A percentile compares a stretch with the other conserved stretches of the same genome.
phyloP scores from a whole-genome alignment of 2,113 vertebrate species.

The Anser cygnoides region DNA sequence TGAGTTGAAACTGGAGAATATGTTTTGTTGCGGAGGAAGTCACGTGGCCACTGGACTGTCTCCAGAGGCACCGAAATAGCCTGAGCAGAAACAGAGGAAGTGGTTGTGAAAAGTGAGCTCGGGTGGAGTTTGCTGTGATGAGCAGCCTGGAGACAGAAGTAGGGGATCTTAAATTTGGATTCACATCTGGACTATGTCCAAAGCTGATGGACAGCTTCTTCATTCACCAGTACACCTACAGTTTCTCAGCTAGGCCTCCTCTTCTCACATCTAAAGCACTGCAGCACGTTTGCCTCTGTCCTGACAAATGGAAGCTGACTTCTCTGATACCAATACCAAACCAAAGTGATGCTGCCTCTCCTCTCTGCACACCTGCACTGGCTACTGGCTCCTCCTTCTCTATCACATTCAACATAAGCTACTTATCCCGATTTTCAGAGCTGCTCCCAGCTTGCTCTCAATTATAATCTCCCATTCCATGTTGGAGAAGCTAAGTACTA shows the following conservation, averaged over 20 bases:
- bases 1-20: conserved; percentile 17
- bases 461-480: neutral
- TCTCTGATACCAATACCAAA: neutral
- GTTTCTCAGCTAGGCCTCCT: neutral
- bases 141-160: conserved; percentile 14
- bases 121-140: conserved; percentile 42
- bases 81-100: conserved; percentile 64
- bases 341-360: neutral
- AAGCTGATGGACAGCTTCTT: neutral
- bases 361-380: rapidly evolving
- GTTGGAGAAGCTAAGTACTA: neutral
- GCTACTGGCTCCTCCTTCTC: rapidly evolving
- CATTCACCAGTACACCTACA: neutral
- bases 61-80: conserved; percentile 59
- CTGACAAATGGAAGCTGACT: neutral
- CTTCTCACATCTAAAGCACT: neutral
- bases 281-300: neutral
- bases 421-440: neutral
- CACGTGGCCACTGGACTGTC: conserved; percentile 10
- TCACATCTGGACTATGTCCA: neutral
- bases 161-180: neutral
- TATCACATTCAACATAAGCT: neutral
- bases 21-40: conserved; percentile 59
- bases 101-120: conserved; percentile 53
- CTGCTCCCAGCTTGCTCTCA: neutral